Evolutionary conservation across 2,113 vertebrate species (phyloP).

Genomic region (Percina caprodes): DNA sequence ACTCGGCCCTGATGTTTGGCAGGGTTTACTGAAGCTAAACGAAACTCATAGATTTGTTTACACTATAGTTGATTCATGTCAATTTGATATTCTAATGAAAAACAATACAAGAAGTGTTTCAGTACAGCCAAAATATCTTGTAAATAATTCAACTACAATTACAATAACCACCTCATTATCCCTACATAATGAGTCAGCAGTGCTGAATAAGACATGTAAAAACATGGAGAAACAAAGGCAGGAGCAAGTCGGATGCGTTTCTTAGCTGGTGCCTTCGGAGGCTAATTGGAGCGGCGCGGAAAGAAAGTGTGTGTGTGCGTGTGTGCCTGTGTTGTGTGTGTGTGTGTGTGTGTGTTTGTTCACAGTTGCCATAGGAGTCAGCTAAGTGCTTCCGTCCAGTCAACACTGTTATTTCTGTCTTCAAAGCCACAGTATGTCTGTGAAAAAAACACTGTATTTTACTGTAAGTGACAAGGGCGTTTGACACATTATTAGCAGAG

Average conservation of each 20-base stretch:
- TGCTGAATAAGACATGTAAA: constrained; percentile 53
- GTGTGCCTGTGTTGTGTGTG: constrained; percentile 13
- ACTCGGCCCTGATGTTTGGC: neutral
- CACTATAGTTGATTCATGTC: constrained; percentile 37
- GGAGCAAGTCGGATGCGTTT: constrained; percentile 41
- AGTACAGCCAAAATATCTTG: constrained; percentile 39
- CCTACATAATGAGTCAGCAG: constrained; percentile 34
- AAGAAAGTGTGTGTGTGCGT: constrained; percentile 5
- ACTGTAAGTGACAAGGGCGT: constrained; percentile 21
- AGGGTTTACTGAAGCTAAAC: constrained; percentile 29
- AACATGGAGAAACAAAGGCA: constrained; percentile 41
- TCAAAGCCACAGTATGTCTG: constrained; percentile 23
- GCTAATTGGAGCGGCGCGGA: constrained; percentile 37
- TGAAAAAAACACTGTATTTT: constrained; percentile 25
- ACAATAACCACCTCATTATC: constrained; percentile 61
- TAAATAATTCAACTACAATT: constrained; percentile 63
- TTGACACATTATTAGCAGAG: neutral
- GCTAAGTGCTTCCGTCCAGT: constrained; percentile 19
- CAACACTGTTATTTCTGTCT: constrained; percentile 38
- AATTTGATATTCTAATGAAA: constrained; percentile 36
- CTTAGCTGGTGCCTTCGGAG: constrained; percentile 38
- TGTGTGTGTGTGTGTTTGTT: constrained; percentile 19
- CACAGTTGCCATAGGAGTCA: constrained; percentile 63
- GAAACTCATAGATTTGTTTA: constrained; percentile 45
- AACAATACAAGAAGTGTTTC: constrained; percentile 44